Evolutionary conservation across 2,888 invertebrate genomes (phyloP), one percentile per base, ranked within the genome.

Genomic region (Polyommatus icarus): DNA sequence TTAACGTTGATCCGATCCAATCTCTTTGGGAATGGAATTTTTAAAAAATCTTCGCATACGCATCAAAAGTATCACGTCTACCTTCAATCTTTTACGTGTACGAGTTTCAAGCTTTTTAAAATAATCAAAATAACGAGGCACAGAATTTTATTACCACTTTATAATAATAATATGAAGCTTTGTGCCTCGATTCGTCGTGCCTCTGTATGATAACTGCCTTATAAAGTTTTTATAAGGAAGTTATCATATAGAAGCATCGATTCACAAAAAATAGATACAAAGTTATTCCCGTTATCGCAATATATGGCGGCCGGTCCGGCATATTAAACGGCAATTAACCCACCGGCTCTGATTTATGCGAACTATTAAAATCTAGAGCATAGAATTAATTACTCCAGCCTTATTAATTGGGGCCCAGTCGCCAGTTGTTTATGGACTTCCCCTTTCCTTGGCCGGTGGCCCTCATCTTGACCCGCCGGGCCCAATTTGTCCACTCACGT

Each of bases 281-380:
- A 67, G 67, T 32, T 67, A 29, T 67, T 29, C 32, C 36, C 76
- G 54, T 36, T 80, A 84, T 85, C 86, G 87, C 87, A 84, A 83
- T 81, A 79, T 82, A 81, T 84, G 84, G 82, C 82, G 88, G 86
- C 87, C 87, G 87, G 88, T 81, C 89, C 89, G 88, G 91, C 92
- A 93, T 93, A 93, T 93, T 94, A 93, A 93, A 93, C 91, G 91
- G 78, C 91, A 91, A 93, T 93, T 93, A 93, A 90, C 92, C 93
- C 92, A 91, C 92, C 91, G 93, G 90, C 88, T 87, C 91, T 93
- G 93, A 93, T 93, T 93, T 93, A 93, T 93, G 92, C 85, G 88
- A 93, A 93, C 93, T 93, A 94, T 94, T 94, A 94, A 94, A 94
- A 93, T 92, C 91, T 93, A 86, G 93, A 92, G 93, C 93, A 88